Percentiles rank a stretch among this genome's conserved stretches.
Evolutionary conservation across 2,888 invertebrate genomes (phyloP).

Genomic region (Strigamia transsilvanica): DNA sequence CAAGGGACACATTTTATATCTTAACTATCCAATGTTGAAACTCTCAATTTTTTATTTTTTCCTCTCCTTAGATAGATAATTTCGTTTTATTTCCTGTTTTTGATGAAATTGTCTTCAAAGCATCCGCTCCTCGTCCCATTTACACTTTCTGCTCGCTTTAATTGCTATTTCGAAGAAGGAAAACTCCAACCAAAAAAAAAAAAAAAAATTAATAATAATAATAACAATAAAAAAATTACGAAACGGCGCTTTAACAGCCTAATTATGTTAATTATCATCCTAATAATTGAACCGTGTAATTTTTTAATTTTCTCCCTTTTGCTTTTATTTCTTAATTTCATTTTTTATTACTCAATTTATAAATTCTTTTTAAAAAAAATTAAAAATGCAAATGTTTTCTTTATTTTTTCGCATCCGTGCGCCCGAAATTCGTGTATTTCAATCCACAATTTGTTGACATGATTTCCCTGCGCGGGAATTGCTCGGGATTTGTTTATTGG

Average conservation of each 20-base stretch:
- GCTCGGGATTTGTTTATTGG: slow-evolving; percentile 27
- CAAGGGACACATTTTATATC: no score
- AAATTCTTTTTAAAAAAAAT: background rate
- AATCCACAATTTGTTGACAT: slow-evolving; percentile 15
- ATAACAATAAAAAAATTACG: background rate
- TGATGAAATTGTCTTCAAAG: slow-evolving; percentile 29
- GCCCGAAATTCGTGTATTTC: background rate
- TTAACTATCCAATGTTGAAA: background rate
- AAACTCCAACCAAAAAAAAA: background rate
- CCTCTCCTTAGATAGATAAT: background rate
- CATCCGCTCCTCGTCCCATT: background rate
- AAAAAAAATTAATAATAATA: background rate
- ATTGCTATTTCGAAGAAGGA: background rate
- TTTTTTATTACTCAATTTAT: background rate
- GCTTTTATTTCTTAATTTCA: background rate
- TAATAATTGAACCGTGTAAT: slow-evolving; percentile 28
- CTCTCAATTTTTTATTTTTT: background rate
- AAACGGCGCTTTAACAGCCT: background rate
- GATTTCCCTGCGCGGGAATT: slow-evolving; percentile 4
- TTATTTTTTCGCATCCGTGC: background rate
- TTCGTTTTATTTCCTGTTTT: slow-evolving; percentile 29
- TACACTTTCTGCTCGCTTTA: slow-evolving; percentile 22
- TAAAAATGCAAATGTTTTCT: background rate
- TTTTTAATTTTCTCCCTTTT: background rate
- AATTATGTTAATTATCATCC: slow-evolving; percentile 25